Evolutionary conservation across 2,888 invertebrate genomes (phyloP).

Genomic region (Leptura quadrifasciata): DNA sequence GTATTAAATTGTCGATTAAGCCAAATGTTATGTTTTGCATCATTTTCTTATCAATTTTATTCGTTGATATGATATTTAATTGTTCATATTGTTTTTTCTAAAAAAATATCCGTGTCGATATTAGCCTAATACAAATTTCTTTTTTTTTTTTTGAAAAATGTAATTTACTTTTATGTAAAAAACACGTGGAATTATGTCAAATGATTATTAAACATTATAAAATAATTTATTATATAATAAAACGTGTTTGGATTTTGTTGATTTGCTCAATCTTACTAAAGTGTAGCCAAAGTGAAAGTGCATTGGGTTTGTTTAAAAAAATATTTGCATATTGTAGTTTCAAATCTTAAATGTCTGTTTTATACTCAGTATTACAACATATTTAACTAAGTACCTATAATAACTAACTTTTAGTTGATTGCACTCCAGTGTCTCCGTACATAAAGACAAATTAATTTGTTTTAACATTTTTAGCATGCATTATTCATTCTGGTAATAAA

Average conservation of each 20-base stretch:
- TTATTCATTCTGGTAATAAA: not conserved
- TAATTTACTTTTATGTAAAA: not conserved
- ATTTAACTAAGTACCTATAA: not conserved
- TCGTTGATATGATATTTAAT: not conserved
- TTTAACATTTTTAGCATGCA: not conserved
- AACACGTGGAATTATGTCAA: constrained; percentile 21
- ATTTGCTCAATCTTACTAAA: constrained; percentile 13
- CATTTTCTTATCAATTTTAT: not conserved
- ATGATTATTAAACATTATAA: constrained; percentile 21
- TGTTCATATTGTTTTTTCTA: not conserved
- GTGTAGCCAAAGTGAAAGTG: constrained; percentile 36
- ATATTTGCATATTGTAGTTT: constrained; percentile 22
- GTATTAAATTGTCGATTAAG: not conserved
- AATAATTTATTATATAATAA: constrained; percentile 33
- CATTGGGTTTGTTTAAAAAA: constrained; percentile 26
- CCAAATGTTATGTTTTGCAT: not conserved
- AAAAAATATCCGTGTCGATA: no score
- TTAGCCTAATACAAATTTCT: not conserved
- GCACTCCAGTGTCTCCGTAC: not conserved
- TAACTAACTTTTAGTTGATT: not conserved
- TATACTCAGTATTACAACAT: not conserved
- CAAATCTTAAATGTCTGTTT: constrained; percentile 8
- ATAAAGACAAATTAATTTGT: not conserved
- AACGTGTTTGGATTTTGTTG: constrained; percentile 21
- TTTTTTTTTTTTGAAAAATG: not conserved